phyloP scores from a whole-genome alignment of 1,140 invertebrate genomes.

The Drosophila carrolli region DNA sequence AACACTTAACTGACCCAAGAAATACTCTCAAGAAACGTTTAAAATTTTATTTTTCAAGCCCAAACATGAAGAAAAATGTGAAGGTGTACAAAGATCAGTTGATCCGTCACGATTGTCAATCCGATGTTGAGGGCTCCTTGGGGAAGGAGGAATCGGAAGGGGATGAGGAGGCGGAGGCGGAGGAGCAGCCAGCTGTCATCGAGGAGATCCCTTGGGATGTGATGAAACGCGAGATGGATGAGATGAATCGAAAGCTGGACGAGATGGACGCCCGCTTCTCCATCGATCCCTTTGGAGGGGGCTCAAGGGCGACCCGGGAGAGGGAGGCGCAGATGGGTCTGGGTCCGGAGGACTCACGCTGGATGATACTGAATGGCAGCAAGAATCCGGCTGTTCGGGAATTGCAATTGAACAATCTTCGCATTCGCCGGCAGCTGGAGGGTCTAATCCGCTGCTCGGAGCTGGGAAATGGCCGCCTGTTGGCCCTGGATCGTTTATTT shows the following conservation, averaged over 20 bases:
- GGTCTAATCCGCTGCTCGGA: neutral
- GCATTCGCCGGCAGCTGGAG: slow-evolving; percentile 1
- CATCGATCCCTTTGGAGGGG: neutral
- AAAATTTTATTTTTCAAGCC: no score
- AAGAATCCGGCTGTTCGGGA: neutral
- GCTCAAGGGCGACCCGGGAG: no score
- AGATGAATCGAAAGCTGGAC: slow-evolving; percentile 1
- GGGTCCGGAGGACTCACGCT: neutral
- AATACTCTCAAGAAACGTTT: no score
- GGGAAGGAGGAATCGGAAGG: neutral
- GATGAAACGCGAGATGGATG: neutral
- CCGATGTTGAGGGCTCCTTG: neutral
- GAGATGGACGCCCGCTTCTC: neutral
- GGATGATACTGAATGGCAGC: neutral
- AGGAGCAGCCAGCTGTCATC: neutral
- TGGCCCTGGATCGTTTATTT: neutral
- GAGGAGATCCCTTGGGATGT: neutral
- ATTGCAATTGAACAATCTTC: neutral
- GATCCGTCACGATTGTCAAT: neutral
- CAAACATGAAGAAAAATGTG: neutral
- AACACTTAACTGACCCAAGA: no score
- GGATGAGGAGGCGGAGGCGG: neutral
- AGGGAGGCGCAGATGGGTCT: neutral
- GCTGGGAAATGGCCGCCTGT: neutral
- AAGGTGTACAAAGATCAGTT: neutral